Evolutionary conservation across 2,888 invertebrate species (phyloP).

Genomic region (Dryomyza anilis): DNA sequence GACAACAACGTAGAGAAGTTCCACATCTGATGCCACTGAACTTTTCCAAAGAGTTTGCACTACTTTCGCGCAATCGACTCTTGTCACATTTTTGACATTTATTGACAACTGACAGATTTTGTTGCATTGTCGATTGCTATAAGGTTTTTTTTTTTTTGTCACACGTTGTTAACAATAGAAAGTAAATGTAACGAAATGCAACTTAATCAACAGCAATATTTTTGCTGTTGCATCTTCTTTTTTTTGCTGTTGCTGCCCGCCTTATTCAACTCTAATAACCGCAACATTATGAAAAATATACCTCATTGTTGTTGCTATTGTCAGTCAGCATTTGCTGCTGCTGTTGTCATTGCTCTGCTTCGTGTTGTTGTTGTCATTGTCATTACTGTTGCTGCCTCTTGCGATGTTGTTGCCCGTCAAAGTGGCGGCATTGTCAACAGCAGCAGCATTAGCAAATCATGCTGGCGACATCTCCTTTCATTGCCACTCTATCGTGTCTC

Average conservation of each 20-base stretch:
- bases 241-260: neutral
- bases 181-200: too few relatives aligned
- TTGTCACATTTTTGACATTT: neutral
- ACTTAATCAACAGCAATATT: too few relatives aligned
- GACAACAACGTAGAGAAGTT: too few relatives aligned
- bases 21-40: too few relatives aligned
- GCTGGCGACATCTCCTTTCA: too few relatives aligned
- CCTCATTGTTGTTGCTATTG: neutral
- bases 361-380: constrained; percentile 9
- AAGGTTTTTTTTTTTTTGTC: neutral
- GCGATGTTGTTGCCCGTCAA: neutral
- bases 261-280: neutral
- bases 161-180: constrained; percentile 10
- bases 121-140: neutral
- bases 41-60: too few relatives aligned
- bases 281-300: neutral
- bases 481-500: too few relatives aligned
- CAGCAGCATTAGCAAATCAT: neutral
- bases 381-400: constrained; percentile 1
- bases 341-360: neutral
- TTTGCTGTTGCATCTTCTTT: neutral
- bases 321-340: too few relatives aligned
- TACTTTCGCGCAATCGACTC: too few relatives aligned
- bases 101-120: neutral
- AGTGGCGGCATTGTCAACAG: neutral